Conservation (phyloP, 30 jellyfish, hydroid and myxozoan genomes). For the Cassiopea xamachana region DNA sequence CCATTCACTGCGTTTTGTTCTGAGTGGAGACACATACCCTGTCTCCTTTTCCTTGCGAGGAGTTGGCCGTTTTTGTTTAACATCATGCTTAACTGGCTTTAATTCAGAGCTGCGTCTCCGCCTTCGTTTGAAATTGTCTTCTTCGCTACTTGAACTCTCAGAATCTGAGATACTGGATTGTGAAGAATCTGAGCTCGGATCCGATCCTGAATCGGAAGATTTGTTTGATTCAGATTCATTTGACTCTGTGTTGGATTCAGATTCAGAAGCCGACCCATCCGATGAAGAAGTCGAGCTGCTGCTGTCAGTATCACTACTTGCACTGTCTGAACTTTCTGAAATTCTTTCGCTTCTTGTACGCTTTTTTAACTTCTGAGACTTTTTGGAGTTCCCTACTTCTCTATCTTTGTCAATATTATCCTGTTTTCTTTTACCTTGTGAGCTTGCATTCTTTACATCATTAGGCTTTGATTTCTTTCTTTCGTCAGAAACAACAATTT, state of each 20-base stretch:
- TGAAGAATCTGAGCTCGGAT: conserved; percentile 55
- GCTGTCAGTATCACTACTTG: conserved; percentile 6
- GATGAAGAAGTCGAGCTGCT: conserved; percentile 52
- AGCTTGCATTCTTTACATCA: neutral
- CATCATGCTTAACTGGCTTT: neutral
- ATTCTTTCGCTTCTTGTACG: neutral
- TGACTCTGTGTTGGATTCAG: conserved; percentile 37
- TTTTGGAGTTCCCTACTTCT: neutral
- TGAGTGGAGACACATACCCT: conserved; percentile 35
- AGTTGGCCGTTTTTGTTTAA: neutral
- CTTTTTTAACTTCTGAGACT: conserved; percentile 6
- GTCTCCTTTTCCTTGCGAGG: conserved; percentile 26
- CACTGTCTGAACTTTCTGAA: conserved; percentile 42
- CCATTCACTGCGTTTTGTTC: conserved; percentile 49
- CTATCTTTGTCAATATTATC: neutral
- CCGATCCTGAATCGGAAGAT: conserved; percentile 56
- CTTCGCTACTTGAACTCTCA: conserved; percentile 61
- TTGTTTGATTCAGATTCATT: conserved; percentile 32
- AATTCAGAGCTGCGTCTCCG: conserved; percentile 36
- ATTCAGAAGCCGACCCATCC: conserved; percentile 40
- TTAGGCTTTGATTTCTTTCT: neutral
- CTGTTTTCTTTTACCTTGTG: neutral
- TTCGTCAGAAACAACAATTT: neutral
- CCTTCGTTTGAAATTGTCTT: conserved; percentile 50
- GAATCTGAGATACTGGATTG: conserved; percentile 46